These are phyloP conservation scores for Ctenopoma kingsleyae DNA, from an alignment of 2,797 vertebrate genomes.

Conservation along the genomic window DNA sequence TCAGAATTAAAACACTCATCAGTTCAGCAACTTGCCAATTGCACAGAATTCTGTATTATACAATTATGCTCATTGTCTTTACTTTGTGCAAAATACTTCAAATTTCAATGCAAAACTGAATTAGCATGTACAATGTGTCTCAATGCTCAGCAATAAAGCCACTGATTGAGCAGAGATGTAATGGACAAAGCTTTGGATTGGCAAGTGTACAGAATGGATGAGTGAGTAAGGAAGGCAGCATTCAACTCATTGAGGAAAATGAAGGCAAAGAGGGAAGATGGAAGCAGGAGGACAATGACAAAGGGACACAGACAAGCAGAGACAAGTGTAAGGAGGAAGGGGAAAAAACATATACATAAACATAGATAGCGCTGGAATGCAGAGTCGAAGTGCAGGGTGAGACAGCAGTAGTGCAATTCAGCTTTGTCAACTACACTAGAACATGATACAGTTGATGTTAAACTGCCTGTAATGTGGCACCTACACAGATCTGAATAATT, in stretches of 20 bases:
- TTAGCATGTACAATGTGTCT: constrained; percentile 61
- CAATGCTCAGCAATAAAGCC: constrained; percentile 66
- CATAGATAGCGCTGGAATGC: constrained; percentile 72
- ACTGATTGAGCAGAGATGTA: constrained; percentile 67
- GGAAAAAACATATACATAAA: constrained; percentile 64
- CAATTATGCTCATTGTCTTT: background rate
- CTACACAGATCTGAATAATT: background rate
- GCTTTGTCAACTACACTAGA: constrained; percentile 56
- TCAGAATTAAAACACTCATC: constrained; percentile 82
- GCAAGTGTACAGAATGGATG: constrained; percentile 88
- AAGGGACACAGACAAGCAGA: constrained; percentile 56
- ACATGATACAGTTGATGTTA: background rate
- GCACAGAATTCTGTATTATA: constrained; percentile 12
- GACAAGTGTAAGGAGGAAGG: constrained; percentile 56
- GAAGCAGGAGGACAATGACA: constrained; percentile 57
- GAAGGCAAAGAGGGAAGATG: constrained; percentile 61
- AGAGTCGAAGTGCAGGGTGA: constrained; percentile 66
- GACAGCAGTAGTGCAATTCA: constrained; percentile 67
- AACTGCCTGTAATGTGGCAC: background rate
- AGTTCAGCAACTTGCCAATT: constrained; percentile 85
- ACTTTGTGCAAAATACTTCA: constrained; percentile 14
- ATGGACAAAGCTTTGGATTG: constrained; percentile 79
- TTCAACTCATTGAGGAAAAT: constrained; percentile 52
- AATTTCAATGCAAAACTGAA: constrained; percentile 67
- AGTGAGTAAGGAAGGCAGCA: constrained; percentile 76